These are phyloP conservation scores for Eucera pruinosa DNA, from an alignment of 2,888 invertebrate genomes.

Conservation along the genomic window DNA sequence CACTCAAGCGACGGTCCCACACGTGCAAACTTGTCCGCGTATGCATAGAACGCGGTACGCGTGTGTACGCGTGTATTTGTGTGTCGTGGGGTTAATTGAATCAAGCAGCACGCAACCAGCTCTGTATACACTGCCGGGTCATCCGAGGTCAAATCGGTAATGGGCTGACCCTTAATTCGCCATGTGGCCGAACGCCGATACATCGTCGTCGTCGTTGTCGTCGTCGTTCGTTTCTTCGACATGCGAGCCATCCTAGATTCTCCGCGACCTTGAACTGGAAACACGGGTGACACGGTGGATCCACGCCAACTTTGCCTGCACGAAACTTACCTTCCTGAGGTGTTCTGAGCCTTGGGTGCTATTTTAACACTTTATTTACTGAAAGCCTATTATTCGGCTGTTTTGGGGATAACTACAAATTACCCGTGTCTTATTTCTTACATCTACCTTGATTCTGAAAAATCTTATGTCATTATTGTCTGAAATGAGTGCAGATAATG, in stretches of 20 bases:
- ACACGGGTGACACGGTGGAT: constrained; percentile 63
- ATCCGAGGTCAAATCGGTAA: constrained; percentile 82
- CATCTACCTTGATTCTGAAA: no score
- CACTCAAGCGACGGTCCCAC: constrained; percentile 43
- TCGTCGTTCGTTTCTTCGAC: constrained; percentile 64
- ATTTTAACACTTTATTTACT: no score
- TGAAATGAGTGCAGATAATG: no score
- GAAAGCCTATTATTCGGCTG: no score
- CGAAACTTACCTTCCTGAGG: constrained; percentile 57
- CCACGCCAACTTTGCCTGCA: constrained; percentile 58
- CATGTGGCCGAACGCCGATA: constrained; percentile 76
- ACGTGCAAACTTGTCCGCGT: constrained; percentile 61
- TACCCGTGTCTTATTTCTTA: no score
- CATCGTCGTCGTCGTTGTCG: no score
- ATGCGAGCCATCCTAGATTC: constrained; percentile 70
- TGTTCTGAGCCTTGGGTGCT: no score
- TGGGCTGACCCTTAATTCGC: constrained; percentile 80
- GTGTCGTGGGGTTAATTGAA: constrained; percentile 81
- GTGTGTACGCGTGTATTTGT: constrained; percentile 57
- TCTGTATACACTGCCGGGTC: constrained; percentile 79
- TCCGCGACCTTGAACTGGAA: constrained; percentile 67
- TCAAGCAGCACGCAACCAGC: constrained; percentile 81
- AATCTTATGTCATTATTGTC: no score
- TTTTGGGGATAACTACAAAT: no score
- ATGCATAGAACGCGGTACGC: constrained; percentile 27